phyloP scores from a whole-genome alignment of 2,797 vertebrate genomes.

The Iguana delicatissima region DNA sequence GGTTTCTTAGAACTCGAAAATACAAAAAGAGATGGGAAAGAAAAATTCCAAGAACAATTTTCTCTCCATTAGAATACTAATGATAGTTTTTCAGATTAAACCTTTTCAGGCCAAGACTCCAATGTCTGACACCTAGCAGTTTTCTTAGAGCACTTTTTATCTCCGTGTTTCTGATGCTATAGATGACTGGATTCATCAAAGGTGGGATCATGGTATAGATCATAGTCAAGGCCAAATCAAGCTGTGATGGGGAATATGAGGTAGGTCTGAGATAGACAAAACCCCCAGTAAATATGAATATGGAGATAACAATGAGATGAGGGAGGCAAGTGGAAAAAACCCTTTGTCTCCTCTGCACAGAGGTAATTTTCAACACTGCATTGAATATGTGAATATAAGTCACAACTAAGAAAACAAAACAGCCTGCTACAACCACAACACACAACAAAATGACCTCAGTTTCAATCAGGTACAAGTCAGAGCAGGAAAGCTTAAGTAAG shows the following conservation, averaged over 20 bases:
- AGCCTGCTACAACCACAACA: too few species aligned
- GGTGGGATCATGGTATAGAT: not conserved
- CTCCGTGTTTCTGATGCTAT: conserved; percentile 17
- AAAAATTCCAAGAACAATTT: too few species aligned
- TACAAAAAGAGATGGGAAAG: too few species aligned
- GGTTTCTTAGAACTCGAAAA: too few species aligned
- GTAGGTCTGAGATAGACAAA: not conserved
- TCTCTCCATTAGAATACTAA: too few species aligned
- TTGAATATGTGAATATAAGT: not conserved
- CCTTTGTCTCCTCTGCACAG: not conserved
- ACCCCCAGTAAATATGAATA: not conserved
- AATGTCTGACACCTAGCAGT: too few species aligned
- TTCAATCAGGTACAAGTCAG: too few species aligned
- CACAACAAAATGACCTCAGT: too few species aligned
- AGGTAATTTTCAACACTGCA: not conserved
- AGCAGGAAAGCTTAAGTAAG: too few species aligned
- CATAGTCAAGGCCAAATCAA: not conserved
- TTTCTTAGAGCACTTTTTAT: not conserved
- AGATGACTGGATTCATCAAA: conserved; percentile 18
- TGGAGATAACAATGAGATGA: not conserved
- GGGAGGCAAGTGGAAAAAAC: conserved; percentile 19
- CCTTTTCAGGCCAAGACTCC: too few species aligned
- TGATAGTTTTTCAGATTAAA: too few species aligned
- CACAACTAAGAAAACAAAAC: not conserved
- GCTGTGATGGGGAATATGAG: not conserved